Conservation (phyloP, 2,797 vertebrate species). For the Leucoraja ocellata region DNA sequence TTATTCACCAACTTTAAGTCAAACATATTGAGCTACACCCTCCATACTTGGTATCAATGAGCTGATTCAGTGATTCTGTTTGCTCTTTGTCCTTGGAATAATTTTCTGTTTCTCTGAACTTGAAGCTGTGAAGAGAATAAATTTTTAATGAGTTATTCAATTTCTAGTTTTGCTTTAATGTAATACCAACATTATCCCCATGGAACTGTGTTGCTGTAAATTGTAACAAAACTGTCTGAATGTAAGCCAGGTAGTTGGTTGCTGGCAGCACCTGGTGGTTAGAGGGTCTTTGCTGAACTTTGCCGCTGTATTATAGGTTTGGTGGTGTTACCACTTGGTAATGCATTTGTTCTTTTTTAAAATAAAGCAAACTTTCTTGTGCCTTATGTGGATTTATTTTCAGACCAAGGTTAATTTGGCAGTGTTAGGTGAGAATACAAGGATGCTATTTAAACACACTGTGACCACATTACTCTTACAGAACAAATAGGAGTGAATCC, state of each 20-base stretch:
- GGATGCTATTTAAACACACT: no score
- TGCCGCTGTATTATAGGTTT: conserved; percentile 2
- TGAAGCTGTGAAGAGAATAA: conserved; percentile 61
- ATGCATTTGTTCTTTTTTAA: conserved; percentile 11
- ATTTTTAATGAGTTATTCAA: conserved; percentile 37
- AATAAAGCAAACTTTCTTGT: conserved; percentile 10
- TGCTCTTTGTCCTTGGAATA: conserved; percentile 41
- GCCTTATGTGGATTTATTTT: neutral
- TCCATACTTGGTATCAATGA: neutral
- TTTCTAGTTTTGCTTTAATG: conserved; percentile 19
- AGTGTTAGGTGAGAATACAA: no score
- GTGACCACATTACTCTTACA: no score
- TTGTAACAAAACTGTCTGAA: neutral
- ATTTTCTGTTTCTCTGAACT: conserved; percentile 57
- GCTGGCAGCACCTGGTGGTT: neutral
- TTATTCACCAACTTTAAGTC: conserved; percentile 20
- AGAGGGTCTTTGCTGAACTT: neutral
- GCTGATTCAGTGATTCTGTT: conserved; percentile 40
- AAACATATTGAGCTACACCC: neutral
- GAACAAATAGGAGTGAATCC: no score
- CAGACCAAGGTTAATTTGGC: neutral
- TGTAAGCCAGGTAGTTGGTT: neutral
- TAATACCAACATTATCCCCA: conserved; percentile 7
- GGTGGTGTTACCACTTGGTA: neutral
- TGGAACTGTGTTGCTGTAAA: conserved; percentile 24